Percentiles rank a stretch among this genome's conserved stretches.
phyloP scores from a whole-genome alignment of 2,797 vertebrate species.

The Aphelocoma californica region DNA sequence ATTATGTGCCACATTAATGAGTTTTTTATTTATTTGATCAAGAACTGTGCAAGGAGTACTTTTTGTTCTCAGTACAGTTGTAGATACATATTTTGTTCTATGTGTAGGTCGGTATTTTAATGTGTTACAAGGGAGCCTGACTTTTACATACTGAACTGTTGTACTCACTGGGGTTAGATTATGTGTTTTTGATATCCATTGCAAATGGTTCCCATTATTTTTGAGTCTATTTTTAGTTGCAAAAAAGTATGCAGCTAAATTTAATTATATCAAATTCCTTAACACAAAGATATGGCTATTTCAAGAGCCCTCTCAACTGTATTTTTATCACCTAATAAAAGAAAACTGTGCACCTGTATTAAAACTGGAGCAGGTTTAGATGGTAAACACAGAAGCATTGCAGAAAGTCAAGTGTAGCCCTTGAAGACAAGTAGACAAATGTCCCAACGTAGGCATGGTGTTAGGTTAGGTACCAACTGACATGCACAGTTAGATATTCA shows the following conservation, averaged over 20 bases:
- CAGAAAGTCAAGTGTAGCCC: neutral
- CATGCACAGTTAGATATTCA: neutral
- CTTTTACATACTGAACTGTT: neutral
- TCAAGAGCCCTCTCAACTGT: neutral
- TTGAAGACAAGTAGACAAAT: neutral
- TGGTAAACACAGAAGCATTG: neutral
- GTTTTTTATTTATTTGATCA: neutral
- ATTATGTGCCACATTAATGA: fast-evolving
- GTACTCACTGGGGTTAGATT: neutral
- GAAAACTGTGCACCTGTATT: neutral
- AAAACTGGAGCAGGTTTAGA: neutral
- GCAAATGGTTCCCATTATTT: neutral
- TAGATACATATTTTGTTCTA: neutral
- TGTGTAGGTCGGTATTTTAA: neutral
- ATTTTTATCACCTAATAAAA: neutral
- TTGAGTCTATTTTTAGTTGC: neutral
- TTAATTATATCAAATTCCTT: neutral
- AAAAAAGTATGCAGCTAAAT: neutral
- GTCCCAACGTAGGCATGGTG: neutral
- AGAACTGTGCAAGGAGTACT: neutral
- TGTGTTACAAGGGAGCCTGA: neutral
- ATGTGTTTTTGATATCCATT: neutral
- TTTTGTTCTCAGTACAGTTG: neutral
- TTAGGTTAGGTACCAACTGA: neutral
- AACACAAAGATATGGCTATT: neutral